A percentile compares a stretch with the other conserved stretches of the same genome.
phyloP scores from a whole-genome alignment of 2,888 invertebrate genomes.

The Microplitis deprimator region DNA sequence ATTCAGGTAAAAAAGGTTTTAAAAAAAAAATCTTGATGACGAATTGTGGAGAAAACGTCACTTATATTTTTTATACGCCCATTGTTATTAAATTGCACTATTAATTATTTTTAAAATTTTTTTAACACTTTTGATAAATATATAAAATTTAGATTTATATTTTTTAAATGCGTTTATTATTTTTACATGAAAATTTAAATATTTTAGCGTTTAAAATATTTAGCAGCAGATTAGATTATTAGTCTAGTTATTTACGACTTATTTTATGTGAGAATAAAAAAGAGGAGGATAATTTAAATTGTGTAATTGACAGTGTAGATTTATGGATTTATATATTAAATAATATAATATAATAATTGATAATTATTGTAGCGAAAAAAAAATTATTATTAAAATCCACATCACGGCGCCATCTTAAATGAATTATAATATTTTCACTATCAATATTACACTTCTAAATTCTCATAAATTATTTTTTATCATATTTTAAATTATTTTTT shows the following conservation, averaged over 20 bases:
- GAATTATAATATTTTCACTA: neutral
- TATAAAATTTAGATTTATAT: too few species aligned
- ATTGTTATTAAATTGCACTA: neutral
- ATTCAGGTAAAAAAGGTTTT: neutral
- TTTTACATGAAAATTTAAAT: too few species aligned
- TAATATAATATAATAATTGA: neutral
- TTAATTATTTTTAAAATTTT: neutral
- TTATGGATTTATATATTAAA: too few species aligned
- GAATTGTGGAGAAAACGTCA: neutral
- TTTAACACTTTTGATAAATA: neutral
- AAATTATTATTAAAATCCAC: neutral
- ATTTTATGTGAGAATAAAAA: too few species aligned
- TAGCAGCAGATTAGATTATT: too few species aligned
- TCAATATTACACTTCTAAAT: neutral
- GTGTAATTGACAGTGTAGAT: too few species aligned
- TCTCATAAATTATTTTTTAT: neutral
- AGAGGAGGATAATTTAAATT: too few species aligned
- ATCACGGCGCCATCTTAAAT: neutral
- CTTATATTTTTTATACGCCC: neutral
- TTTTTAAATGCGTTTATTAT: too few species aligned
- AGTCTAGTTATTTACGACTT: too few species aligned
- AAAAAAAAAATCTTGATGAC: neutral
- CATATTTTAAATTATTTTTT: neutral
- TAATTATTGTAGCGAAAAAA: neutral
- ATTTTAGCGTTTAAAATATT: too few species aligned